Base-by-base conservation (phyloP, 2,888 invertebrate genomes). In the Siphonodentalium dalli region DNA sequence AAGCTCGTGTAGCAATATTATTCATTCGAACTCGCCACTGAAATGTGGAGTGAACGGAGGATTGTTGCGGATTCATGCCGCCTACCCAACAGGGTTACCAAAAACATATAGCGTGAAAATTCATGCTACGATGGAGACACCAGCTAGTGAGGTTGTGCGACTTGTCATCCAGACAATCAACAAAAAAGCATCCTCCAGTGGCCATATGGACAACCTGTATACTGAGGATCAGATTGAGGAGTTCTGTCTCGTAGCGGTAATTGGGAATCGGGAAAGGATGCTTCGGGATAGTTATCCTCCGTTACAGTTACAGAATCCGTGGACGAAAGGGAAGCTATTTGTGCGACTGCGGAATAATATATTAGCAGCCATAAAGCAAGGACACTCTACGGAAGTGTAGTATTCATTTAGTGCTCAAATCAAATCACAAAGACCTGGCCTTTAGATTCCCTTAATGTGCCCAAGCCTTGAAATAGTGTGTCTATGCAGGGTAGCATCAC, bases 81-180 rank as follows among this genome's bases (percentile, higher is more conserved):
- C 97, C 0, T 98, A 97, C 81, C 92, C 96, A 67, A 95, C 94
- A 0, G 97, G 97, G 8, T 84, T 98, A 65, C 92, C 94, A 1
- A 89, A 88, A 58, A 96, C 95, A 6, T 95, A 95, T 0, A 93
- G 94, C 69, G 87, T 98, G 29, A 93, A 94, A 72, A 84, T 98
- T 3, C 94, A 95, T 80, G 93, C 98, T 0, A 95, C 93, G 0
- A 90, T 91, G 0, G 87, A 90, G 67, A 98, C 98, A 0, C 92
- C 95, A 0, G 93, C 96, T 0, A 86, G 93, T 15, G 97, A 98
- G 83, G 94, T 98, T 47, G 92, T 98, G 59, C 92, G 94, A 82
- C 86, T 97, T 59, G 95, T 98, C 21, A 92, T 98, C 47, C 92
- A 93, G 78, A 96, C 98, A 81, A 86, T 98, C 37, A 96, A 96